Evolutionary conservation across 2,113 vertebrate species (phyloP).

Genomic region (Tachuris rubrigastra): DNA sequence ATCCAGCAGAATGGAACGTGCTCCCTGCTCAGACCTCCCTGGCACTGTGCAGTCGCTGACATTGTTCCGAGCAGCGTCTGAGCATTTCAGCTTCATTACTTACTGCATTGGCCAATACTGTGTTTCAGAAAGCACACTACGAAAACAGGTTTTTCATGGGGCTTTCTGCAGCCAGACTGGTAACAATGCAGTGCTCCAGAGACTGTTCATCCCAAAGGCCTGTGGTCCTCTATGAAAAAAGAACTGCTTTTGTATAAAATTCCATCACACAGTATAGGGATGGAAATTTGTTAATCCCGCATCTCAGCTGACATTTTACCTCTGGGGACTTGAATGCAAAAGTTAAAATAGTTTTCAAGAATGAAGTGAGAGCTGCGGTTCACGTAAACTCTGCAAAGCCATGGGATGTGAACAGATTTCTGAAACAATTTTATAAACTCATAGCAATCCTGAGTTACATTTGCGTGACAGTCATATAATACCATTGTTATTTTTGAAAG

Average conservation of each 20-base stretch:
- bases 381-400: conserved; percentile 57
- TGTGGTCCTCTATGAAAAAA: neutral
- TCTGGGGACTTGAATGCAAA: conserved; percentile 33
- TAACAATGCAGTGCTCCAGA: neutral
- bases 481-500: conserved; percentile 44
- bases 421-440: conserved; percentile 44
- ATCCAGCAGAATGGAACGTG: neutral
- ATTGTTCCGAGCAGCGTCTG: neutral
- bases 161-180: neutral
- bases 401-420: conserved; percentile 45
- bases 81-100: neutral
- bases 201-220: neutral
- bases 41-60: neutral
- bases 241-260: neutral
- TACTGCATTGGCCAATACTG: neutral
- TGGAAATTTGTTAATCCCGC: conserved; percentile 34
- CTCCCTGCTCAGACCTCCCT: neutral
- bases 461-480: conserved; percentile 45
- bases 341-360: conserved; percentile 29
- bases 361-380: conserved; percentile 36
- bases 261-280: neutral
- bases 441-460: conserved; percentile 9
- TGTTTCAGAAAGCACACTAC: neutral
- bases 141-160: neutral
- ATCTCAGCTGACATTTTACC: neutral